phyloP scores from a whole-genome alignment of 2,888 invertebrate genomes.

The Teleogryllus oceanicus region DNA sequence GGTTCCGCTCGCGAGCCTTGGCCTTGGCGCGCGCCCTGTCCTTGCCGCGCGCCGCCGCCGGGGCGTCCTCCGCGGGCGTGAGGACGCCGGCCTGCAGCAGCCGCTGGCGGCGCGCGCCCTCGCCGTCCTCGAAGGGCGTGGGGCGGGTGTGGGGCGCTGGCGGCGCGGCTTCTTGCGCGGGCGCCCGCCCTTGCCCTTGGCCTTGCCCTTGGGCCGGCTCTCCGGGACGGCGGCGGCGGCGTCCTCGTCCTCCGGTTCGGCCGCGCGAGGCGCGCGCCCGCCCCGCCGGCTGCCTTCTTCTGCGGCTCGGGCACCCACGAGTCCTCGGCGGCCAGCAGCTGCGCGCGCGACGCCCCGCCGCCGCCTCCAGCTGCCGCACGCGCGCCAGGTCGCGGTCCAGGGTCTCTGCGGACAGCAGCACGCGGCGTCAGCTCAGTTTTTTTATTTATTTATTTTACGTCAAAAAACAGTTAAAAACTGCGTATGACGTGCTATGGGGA shows the following conservation, averaged over 20 bases:
- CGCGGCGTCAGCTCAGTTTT: too few species aligned
- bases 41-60: background rate
- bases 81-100: background rate
- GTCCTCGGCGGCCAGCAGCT: background rate
- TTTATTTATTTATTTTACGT: too few species aligned
- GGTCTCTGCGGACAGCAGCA: background rate
- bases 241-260: too few species aligned
- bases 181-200: background rate
- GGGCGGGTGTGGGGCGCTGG: background rate
- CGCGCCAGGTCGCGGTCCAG: background rate
- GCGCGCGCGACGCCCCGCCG: background rate
- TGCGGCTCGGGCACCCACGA: background rate
- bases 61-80: background rate
- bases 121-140: background rate
- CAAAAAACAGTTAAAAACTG: too few species aligned
- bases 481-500: too few species aligned
- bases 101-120: background rate
- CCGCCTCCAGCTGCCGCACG: background rate
- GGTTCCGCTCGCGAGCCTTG: background rate
- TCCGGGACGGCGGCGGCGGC: background rate
- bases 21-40: background rate
- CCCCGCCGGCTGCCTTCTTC: background rate
- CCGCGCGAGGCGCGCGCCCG: background rate
- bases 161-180: background rate
- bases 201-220: background rate